phyloP scores from a whole-genome alignment of 2,888 invertebrate genomes.

The Germaria angustata region DNA sequence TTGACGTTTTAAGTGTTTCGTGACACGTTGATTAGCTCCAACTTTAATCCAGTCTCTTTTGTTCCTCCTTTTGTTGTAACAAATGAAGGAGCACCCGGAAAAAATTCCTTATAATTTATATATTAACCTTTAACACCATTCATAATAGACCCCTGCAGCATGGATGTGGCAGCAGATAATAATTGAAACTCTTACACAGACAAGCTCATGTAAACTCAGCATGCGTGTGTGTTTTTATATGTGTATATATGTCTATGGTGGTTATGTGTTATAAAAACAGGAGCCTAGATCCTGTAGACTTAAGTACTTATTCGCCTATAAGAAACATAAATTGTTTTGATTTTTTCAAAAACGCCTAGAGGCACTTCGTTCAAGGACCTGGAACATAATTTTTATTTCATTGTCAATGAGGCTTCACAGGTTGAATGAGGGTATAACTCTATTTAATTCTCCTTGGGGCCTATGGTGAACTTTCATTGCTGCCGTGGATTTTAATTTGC shows the following conservation, averaged over 20 bases:
- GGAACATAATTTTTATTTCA: background rate
- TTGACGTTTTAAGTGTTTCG: slow-evolving; percentile 54
- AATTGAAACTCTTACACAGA: background rate
- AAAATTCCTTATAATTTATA: slow-evolving; percentile 13
- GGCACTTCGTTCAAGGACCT: background rate
- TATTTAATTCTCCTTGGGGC: slow-evolving; percentile 1
- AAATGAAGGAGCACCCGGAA: slow-evolving; percentile 29
- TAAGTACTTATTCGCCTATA: background rate
- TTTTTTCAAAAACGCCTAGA: background rate
- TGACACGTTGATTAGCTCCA: slow-evolving; percentile 56
- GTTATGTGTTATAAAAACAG: too few relatives aligned
- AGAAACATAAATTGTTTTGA: slow-evolving; percentile 20
- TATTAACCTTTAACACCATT: background rate
- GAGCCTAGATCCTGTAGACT: background rate
- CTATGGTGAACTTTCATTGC: slow-evolving; percentile 36
- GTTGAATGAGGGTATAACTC: background rate
- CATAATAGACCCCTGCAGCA: too few relatives aligned
- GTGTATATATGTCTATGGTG: background rate
- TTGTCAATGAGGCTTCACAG: slow-evolving; percentile 11
- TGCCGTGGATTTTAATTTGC: slow-evolving; percentile 43
- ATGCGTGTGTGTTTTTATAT: background rate
- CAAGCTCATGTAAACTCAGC: background rate
- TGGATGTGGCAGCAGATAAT: background rate
- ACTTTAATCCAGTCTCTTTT: background rate
- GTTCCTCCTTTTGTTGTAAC: slow-evolving; percentile 7